Conservation (phyloP, 1,140 invertebrate species). For the Antheraea pernyi region DNA sequence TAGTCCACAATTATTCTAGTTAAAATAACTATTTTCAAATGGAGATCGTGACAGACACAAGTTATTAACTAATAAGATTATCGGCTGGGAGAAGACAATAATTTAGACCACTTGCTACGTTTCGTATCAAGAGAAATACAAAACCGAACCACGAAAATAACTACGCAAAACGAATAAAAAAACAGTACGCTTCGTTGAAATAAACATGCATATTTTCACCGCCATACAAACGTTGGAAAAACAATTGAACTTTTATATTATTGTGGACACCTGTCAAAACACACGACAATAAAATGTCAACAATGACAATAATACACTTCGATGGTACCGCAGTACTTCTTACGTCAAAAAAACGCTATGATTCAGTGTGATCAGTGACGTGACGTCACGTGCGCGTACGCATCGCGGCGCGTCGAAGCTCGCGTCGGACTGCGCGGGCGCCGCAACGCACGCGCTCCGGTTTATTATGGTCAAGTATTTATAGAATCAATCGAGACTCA, state of each 20-base stretch:
- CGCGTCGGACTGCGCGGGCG: slow-evolving; percentile 46
- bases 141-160: background rate
- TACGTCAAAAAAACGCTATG: slow-evolving; percentile 15
- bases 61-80: too few species aligned
- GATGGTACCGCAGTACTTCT: background rate
- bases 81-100: too few species aligned
- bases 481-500: slow-evolving; percentile 50
- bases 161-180: background rate
- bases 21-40: too few species aligned
- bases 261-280: slow-evolving; percentile 10
- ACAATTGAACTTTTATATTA: background rate
- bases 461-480: slow-evolving; percentile 66
- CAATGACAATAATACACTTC: background rate
- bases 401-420: slow-evolving; percentile 42
- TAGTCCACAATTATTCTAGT: too few species aligned
- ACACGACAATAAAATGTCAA: slow-evolving; percentile 16
- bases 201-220: background rate
- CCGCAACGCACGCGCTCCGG: slow-evolving; percentile 25
- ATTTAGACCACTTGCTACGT: background rate
- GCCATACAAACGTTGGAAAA: background rate
- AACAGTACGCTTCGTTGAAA: background rate
- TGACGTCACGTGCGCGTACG: slow-evolving; percentile 28
- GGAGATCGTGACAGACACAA: too few species aligned
- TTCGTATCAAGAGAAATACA: background rate
- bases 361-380: background rate